Evolutionary conservation across 1,140 invertebrate genomes (phyloP), one percentile per base, ranked within the genome.

Genomic region (Hermetia illucens): DNA sequence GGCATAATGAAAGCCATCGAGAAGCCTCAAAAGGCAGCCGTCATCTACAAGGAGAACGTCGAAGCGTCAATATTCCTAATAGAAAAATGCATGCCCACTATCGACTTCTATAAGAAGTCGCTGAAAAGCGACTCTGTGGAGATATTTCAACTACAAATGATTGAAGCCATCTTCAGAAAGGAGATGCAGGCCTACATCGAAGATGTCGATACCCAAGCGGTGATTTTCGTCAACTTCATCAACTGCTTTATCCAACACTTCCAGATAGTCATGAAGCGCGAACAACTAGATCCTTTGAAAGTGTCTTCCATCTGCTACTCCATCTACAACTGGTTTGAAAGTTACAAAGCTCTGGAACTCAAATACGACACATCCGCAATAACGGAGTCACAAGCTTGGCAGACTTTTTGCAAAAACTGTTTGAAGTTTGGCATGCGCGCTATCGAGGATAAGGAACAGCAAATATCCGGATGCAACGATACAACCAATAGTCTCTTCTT

Each of bases 361-460:
- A 44, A 44, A 5, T 42, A 55, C 2, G 33, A 61, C 27, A 54
- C 61, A 33, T 51, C 61, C 19, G 49, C 58, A 42, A 40, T 75
- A 3, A 65, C 47, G 24, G 66, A 65, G 40, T 71, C 67, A 50
- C 57, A 69, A 24, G 66, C 68, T 5, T 80, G 79, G 71, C 62
- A 73, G 13, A 72, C 71, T 35, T 81, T 77, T 47, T 72, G 69
- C 36, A 72, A 77, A 55, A 65, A 65, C 29, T 68, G 69, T 25
- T 57, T 82, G 18, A 81, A 77, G 53, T 58, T 66, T 41, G 70
- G 73, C 2, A 55, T 83, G n/a, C 72, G 73, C 48, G 51, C 64
- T 4, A 52, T 51, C 34, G 56, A 65, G 21, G 53, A 61, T n/a
- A 39, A 49, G 20, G 50, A 45, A 15, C 41, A 35, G 13, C 25